Conservation (phyloP, 2,113 vertebrate genomes). For the Gila orcuttii region DNA sequence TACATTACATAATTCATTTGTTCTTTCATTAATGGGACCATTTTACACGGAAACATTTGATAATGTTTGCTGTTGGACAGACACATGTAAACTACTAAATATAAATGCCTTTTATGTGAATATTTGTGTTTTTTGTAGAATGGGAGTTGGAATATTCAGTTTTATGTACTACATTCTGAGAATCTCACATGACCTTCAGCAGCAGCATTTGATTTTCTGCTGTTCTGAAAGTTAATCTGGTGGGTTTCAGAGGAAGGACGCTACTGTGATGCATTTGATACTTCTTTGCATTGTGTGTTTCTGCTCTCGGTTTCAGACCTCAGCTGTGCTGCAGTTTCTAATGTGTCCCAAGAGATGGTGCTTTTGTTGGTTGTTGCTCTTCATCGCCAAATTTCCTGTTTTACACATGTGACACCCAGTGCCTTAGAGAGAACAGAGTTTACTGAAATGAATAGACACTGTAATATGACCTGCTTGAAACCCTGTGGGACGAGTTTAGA, state of each 20-base stretch:
- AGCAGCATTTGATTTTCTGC: neutral
- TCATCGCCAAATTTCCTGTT: conserved; percentile 40
- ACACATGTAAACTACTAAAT: neutral
- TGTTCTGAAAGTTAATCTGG: conserved; percentile 13
- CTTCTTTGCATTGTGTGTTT: conserved; percentile 1
- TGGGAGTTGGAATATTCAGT: neutral
- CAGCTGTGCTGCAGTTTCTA: conserved; percentile 36
- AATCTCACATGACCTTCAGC: neutral
- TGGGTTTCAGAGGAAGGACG: neutral
- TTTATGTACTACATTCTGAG: neutral
- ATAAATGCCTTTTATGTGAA: neutral
- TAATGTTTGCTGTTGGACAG: neutral
- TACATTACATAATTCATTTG: neutral
- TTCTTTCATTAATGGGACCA: neutral
- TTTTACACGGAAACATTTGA: neutral
- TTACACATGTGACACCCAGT: conserved; percentile 33
- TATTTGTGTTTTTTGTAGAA: neutral
- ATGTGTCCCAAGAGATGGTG: conserved; percentile 27
- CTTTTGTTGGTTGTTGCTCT: conserved; percentile 28
- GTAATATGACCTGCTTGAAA: conserved; percentile 13
- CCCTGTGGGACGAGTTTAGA: neutral
- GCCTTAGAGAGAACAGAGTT: conserved; percentile 19
- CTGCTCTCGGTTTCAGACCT: conserved; percentile 23
- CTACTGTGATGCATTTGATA: conserved; percentile 1
- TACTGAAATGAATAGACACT: conserved; percentile 44